These are phyloP conservation scores for Dipodomys stephensi DNA, from an alignment of 2,113 vertebrate species.

Conservation along the genomic window DNA sequence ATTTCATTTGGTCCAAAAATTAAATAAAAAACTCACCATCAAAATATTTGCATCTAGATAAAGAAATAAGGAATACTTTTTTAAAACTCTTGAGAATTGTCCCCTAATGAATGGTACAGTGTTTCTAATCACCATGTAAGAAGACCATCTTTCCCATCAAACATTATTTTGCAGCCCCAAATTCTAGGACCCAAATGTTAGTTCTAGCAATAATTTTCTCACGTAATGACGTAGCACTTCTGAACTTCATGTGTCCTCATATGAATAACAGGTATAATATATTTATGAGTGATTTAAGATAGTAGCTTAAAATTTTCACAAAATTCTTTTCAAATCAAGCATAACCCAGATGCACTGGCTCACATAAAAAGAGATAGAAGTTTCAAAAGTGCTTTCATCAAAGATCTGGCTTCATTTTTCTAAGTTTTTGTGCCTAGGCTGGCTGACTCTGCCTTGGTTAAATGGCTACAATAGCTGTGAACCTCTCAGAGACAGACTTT, in stretches of 20 bases:
- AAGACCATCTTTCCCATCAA: neutral
- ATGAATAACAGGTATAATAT: neutral
- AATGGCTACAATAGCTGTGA: neutral
- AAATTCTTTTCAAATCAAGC: neutral
- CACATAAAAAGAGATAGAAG: neutral
- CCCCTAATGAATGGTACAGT: neutral
- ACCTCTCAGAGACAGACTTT: neutral
- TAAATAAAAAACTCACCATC: neutral
- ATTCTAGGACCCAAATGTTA: neutral
- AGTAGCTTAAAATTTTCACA: neutral
- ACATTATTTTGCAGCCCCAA: neutral
- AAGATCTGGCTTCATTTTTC: neutral
- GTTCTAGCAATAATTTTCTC: slow-evolving; percentile 19
- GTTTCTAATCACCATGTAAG: neutral
- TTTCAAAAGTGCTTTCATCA: neutral
- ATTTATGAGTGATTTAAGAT: neutral
- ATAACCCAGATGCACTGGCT: neutral
- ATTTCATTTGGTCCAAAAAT: neutral
- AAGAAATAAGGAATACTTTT: neutral
- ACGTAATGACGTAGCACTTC: neutral
- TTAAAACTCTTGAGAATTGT: neutral
- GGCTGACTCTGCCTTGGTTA: neutral
- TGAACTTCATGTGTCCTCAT: neutral
- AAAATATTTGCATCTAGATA: neutral
- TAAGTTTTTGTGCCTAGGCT: neutral